phyloP scores from a whole-genome alignment of 2,888 invertebrate genomes.

The Bugula neritina region DNA sequence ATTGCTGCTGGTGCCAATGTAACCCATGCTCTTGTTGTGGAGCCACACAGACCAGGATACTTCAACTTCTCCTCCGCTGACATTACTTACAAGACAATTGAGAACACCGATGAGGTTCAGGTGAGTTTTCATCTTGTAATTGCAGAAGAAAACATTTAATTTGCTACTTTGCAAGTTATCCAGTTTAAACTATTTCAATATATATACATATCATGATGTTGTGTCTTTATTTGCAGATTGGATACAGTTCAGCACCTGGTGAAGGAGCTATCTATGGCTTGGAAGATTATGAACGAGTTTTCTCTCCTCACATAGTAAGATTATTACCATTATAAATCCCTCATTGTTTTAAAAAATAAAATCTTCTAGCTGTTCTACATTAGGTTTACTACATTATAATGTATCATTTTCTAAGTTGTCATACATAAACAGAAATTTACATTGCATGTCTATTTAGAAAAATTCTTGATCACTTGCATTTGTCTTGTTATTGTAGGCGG shows the following conservation, averaged over 20 bases:
- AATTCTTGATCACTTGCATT: too few relatives aligned
- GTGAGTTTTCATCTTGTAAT: slow-evolving; percentile 34
- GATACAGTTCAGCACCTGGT: slow-evolving; percentile 80
- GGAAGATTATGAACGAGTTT: slow-evolving; percentile 89
- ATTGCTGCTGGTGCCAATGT: slow-evolving; percentile 90
- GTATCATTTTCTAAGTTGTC: too few relatives aligned
- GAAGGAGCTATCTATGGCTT: slow-evolving; percentile 88
- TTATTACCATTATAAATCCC: too few relatives aligned
- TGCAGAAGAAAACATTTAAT: too few relatives aligned
- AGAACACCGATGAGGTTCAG: slow-evolving; percentile 64
- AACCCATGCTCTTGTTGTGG: slow-evolving; percentile 83
- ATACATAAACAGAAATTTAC: too few relatives aligned
- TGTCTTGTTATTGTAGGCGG: slow-evolving; percentile 58
- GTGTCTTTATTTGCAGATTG: slow-evolving; percentile 69
- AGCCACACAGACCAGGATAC: slow-evolving; percentile 82
- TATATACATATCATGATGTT: too few relatives aligned
- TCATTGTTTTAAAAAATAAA: too few relatives aligned
- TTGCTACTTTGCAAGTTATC: background rate
- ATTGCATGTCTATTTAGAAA: too few relatives aligned
- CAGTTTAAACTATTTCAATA: background rate
- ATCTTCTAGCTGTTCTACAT: too few relatives aligned
- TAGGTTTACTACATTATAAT: too few relatives aligned
- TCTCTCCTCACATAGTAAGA: slow-evolving; percentile 84
- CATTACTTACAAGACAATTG: slow-evolving; percentile 76
- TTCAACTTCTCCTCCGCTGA: slow-evolving; percentile 96